Conservation (phyloP, 30 jellyfish, hydroid and myxozoan species). For the Mastigias papua region DNA sequence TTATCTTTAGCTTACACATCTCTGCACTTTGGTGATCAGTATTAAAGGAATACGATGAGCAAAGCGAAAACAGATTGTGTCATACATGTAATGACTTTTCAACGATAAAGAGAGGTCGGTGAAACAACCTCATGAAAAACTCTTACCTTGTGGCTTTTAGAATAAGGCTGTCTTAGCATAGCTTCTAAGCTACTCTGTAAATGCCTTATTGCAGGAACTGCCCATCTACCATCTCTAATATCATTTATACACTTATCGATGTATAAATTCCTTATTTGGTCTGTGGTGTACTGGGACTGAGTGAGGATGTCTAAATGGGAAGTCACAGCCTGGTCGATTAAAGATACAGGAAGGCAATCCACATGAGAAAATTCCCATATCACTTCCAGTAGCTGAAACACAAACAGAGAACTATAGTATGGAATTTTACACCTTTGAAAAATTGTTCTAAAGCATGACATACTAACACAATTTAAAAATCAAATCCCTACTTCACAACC, state of each 20-base stretch:
- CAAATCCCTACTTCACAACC: too few species aligned
- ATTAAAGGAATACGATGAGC: too few species aligned
- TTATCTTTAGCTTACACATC: too few species aligned
- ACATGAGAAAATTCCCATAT: constrained; percentile 79
- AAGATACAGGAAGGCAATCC: constrained; percentile 65
- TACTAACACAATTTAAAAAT: too few species aligned
- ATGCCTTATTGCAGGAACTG: constrained; percentile 97
- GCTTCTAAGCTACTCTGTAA: constrained; percentile 86
- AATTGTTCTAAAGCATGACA: too few species aligned
- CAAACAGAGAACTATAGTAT: not conserved
- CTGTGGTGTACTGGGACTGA: constrained; percentile 75
- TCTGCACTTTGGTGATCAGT: too few species aligned
- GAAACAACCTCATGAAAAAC: too few species aligned
- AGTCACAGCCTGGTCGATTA: constrained; percentile 94
- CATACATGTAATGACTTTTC: too few species aligned
- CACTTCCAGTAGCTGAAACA: constrained; percentile 77
- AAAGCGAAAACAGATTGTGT: too few species aligned
- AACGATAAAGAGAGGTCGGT: too few species aligned
- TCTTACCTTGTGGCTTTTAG: constrained; percentile 85
- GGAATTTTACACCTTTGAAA: too few species aligned
- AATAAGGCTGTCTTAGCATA: constrained; percentile 74
- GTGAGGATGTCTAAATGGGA: constrained; percentile 94
- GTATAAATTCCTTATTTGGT: constrained; percentile 74
- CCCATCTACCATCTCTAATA: constrained; percentile 77
- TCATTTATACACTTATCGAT: constrained; percentile 89